Conservation (phyloP, 2,888 invertebrate genomes). For the Caenorhabditis becei region DNA sequence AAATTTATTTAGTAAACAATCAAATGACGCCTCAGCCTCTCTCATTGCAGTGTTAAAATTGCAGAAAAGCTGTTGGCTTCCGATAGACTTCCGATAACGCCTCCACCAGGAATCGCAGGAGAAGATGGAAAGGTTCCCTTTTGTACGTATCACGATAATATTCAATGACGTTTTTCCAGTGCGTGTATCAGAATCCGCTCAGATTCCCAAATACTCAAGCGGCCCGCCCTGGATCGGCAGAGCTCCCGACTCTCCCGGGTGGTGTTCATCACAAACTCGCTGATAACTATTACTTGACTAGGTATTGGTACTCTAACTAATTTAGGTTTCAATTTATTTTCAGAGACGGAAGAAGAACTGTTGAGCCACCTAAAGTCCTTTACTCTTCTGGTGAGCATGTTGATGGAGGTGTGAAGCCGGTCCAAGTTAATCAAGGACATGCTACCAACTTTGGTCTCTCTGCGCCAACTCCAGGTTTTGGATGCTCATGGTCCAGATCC, state of each 20-base stretch:
- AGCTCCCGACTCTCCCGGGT: conserved; percentile 85
- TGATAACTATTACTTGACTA: conserved; percentile 88
- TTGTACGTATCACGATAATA: neutral
- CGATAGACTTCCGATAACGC: conserved; percentile 74
- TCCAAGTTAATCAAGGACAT: conserved; percentile 74
- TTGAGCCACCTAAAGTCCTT: conserved; percentile 85
- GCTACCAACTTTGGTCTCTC: conserved; percentile 78
- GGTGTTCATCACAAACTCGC: conserved; percentile 88
- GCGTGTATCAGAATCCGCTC: conserved; percentile 72
- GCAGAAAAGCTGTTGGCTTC: conserved; percentile 75
- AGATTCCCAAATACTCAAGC: conserved; percentile 80
- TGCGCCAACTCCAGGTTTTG: conserved; percentile 80
- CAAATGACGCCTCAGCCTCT: neutral
- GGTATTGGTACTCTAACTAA: conserved; percentile 33
- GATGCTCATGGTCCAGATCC: conserved; percentile 75
- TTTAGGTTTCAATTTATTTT: neutral
- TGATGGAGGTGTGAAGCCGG: conserved; percentile 48
- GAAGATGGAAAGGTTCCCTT: conserved; percentile 75
- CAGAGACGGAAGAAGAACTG: conserved; percentile 90
- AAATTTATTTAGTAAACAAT: neutral
- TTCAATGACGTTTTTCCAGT: conserved; percentile 59
- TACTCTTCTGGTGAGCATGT: conserved; percentile 66
- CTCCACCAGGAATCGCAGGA: conserved; percentile 75
- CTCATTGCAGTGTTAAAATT: neutral
- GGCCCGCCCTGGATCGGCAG: conserved; percentile 88